Evolutionary conservation across 2,113 vertebrate species (phyloP).

Genomic region (Spea bombifrons): DNA sequence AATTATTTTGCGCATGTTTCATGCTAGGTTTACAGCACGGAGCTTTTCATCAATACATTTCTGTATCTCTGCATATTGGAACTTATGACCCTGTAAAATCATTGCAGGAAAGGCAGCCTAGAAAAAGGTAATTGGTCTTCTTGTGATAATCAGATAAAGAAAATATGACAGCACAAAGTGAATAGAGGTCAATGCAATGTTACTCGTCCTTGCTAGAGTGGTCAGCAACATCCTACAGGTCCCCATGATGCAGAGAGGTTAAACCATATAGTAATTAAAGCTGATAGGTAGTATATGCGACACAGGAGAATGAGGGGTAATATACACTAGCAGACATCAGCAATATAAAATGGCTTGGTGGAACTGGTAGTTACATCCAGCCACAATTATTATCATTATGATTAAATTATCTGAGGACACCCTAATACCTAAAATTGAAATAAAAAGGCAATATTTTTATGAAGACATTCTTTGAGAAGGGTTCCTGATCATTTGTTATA

Average conservation of each 20-base stretch:
- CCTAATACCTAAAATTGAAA: too few relatives aligned
- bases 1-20: constrained; percentile 1
- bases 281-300: too few relatives aligned
- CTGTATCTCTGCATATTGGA: not conserved
- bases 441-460: too few relatives aligned
- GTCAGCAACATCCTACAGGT: not conserved
- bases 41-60: not conserved
- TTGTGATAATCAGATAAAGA: constrained; percentile 18
- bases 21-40: constrained; percentile 11
- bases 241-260: not conserved
- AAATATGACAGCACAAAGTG: constrained; percentile 5
- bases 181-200: not conserved
- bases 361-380: too few relatives aligned
- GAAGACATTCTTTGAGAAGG: too few relatives aligned
- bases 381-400: too few relatives aligned
- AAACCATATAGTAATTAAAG: not conserved
- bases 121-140: not conserved
- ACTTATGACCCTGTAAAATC: constrained; percentile 11
- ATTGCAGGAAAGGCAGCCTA: not conserved
- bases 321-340: too few relatives aligned
- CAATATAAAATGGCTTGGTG: too few relatives aligned
- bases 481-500: too few relatives aligned
- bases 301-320: too few relatives aligned
- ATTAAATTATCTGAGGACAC: too few relatives aligned
- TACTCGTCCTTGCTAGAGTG: not conserved